phyloP scores from a whole-genome alignment of 2,888 invertebrate species.

The Ditylenchus weischeri region DNA sequence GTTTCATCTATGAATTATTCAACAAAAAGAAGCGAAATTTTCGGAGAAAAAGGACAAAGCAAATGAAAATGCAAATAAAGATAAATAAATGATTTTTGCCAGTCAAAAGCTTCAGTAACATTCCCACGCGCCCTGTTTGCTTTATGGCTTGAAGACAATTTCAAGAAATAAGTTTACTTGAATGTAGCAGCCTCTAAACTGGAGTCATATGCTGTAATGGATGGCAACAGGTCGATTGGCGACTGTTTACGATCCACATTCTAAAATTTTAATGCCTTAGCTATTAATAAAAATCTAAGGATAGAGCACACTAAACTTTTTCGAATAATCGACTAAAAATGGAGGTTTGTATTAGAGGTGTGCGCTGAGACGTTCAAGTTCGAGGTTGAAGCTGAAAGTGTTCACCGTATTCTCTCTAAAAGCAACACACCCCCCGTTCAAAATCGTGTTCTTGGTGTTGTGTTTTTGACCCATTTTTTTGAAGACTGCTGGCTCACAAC shows the following conservation, averaged over 20 bases:
- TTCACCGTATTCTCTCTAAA: too few species aligned
- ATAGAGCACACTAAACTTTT: too few species aligned
- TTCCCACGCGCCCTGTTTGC: not conserved
- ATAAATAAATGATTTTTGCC: too few species aligned
- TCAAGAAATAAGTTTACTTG: constrained; percentile 31
- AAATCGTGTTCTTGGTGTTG: too few species aligned
- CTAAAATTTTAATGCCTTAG: constrained; percentile 25
- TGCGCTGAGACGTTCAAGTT: not conserved
- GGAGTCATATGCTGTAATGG: constrained; percentile 55
- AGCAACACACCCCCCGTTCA: too few species aligned
- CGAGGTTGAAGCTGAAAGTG: too few species aligned
- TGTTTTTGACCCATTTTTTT: too few species aligned
- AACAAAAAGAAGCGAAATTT: not conserved
- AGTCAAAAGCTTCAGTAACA: constrained; percentile 2
- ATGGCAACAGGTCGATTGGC: constrained; percentile 56
- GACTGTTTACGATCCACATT: constrained; percentile 52
- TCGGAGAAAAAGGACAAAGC: too few species aligned
- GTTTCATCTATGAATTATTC: constrained; percentile 8
- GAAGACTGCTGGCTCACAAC: too few species aligned
- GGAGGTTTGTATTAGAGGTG: too few species aligned
- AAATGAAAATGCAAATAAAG: too few species aligned
- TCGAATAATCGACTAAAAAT: too few species aligned
- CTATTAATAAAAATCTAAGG: constrained; percentile 12
- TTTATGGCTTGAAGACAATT: not conserved
- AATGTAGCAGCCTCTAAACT: constrained; percentile 50